Conservation (phyloP, 2,888 invertebrate genomes). For the Aphodius granarius region DNA sequence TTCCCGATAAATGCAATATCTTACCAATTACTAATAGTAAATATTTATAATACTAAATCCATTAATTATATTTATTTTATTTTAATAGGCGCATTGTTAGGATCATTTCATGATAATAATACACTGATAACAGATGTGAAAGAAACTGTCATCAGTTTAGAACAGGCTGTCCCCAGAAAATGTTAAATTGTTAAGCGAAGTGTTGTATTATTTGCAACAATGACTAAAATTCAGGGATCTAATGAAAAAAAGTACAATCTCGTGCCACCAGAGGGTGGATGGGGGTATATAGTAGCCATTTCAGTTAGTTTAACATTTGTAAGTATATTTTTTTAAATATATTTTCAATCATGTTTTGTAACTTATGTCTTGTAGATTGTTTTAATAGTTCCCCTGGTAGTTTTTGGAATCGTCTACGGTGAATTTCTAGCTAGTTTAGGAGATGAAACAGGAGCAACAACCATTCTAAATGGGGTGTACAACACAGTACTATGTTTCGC, state of each 20-base stretch:
- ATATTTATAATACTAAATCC: not conserved
- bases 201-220: not conserved
- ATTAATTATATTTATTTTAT: not conserved
- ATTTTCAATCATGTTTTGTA: not conserved
- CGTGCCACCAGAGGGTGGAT: conserved; percentile 61
- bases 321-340: conserved; percentile 41
- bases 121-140: not conserved
- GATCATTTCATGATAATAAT: not conserved
- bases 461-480: conserved; percentile 71
- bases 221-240: not conserved
- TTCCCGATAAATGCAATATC: not conserved
- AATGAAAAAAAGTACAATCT: conserved; percentile 29
- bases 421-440: conserved; percentile 67
- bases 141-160: not conserved
- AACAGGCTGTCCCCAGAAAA: too few species aligned
- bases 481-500: conserved; percentile 64
- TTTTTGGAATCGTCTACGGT: conserved; percentile 72
- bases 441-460: conserved; percentile 69
- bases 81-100: not conserved
- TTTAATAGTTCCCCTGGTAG: conserved; percentile 67
- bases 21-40: not conserved
- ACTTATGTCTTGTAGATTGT: conserved; percentile 57
- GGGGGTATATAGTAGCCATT: conserved; percentile 75
- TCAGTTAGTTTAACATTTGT: conserved; percentile 75
- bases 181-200: not conserved